Base-by-base conservation (phyloP, 1,140 invertebrate genomes). In the Phocides pigmalion region DNA sequence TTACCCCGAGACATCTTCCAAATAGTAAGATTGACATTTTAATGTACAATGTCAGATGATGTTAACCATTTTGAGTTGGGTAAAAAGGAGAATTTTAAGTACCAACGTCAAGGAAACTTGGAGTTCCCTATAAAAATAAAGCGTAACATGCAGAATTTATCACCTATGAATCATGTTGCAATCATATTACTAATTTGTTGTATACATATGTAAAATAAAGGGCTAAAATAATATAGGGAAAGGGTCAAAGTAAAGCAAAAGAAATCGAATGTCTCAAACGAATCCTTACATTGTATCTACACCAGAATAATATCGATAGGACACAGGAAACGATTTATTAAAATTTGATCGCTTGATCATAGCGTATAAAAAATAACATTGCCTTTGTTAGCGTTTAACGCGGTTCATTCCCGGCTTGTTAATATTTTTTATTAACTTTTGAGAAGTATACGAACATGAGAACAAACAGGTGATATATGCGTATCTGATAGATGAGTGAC, bases 241-340 rank as follows among this genome's bases (percentile, higher is more conserved):
- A 28, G 12, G 14, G n/a, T 9, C 44, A n/a, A 12, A 47, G 47
- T 19, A 47, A 37, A 14, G 6, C 32, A 49, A 50, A 50, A 42
- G 9, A 9, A 16, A 35, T 20, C 17, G 16, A 20, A 35, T 3
- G 12, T 41, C 19, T 14, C 5, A 56, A 42, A 42, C 37, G 12
- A 56, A 42, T 56, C 39, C 53, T 61, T 68, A 70, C 67, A 68
- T 62, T 64, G 74, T 77, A 77, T 77, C 75, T 70, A 54, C 56
- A 67, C 62, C n/a, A 42, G 64, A 76, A 78, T 80, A 74, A 72
- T 76, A 83, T 83, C 74, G 81, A 80, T 78, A 77, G 67, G 49
- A 22, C 68, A 68, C 86, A 85, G 86, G 82, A 89, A 87, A 72
- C 72, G 74, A 87, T 89, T 80, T 84, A 86, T 87, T 83, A 89